Percentiles rank a stretch among this genome's conserved stretches.
phyloP scores from a whole-genome alignment of 2,797 vertebrate species.

The Dendrocincla fuliginosa region DNA sequence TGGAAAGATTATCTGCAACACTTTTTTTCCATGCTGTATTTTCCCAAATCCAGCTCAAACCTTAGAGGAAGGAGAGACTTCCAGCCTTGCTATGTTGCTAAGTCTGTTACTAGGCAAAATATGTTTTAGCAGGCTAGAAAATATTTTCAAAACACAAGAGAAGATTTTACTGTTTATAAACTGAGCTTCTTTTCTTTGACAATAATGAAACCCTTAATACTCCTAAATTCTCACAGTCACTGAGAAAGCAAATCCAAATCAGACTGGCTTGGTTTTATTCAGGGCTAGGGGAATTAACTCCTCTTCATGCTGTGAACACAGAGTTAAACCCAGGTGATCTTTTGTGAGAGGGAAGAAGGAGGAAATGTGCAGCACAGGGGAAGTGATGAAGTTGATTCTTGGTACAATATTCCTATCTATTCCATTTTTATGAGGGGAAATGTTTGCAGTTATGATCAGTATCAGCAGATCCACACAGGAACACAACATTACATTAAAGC shows the following conservation, averaged over 20 bases:
- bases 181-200: background rate
- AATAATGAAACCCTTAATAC: background rate
- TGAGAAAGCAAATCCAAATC: background rate
- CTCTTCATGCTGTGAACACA: background rate
- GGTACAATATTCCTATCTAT: background rate
- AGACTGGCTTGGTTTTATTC: background rate
- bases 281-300: background rate
- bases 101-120: constrained; percentile 62
- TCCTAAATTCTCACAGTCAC: background rate
- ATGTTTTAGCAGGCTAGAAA: constrained; percentile 33
- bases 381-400: background rate
- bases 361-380: background rate
- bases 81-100: constrained; percentile 29
- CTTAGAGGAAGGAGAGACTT: background rate
- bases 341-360: background rate
- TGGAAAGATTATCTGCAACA: background rate
- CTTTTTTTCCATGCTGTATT: background rate
- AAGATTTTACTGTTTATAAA: constrained; percentile 19
- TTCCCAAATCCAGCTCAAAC: constrained; percentile 6
- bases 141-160: constrained; percentile 14
- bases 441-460: background rate
- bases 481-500: background rate
- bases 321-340: background rate
- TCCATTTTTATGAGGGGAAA: background rate
- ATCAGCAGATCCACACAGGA: background rate